phyloP scores from a whole-genome alignment of 2,888 invertebrate genomes.

The Caenorhabditis drosophilae region DNA sequence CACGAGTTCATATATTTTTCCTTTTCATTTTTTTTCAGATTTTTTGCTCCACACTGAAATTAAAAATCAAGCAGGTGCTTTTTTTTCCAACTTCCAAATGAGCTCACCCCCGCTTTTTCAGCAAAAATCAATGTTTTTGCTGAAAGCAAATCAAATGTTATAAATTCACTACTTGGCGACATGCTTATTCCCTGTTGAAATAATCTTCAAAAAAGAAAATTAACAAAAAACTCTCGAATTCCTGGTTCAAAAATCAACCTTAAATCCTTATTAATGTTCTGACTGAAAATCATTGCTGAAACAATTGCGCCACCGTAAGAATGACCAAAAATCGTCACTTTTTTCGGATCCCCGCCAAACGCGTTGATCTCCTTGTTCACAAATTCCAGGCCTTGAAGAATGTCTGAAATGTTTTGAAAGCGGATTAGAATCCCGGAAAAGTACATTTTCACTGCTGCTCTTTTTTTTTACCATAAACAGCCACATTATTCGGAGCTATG shows the following conservation, averaged over 20 bases:
- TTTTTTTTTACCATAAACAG: conserved; percentile 46
- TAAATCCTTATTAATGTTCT: conserved; percentile 15
- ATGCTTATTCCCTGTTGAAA: conserved; percentile 31
- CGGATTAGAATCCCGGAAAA: too few species aligned
- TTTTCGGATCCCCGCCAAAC: conserved; percentile 35
- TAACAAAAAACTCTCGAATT: background rate
- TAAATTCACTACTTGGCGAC: conserved; percentile 12
- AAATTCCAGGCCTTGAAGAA: conserved; percentile 27
- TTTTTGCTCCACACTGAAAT: too few species aligned
- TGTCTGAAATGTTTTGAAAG: conserved; percentile 20
- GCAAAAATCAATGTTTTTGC: conserved; percentile 14
- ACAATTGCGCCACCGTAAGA: conserved; percentile 33
- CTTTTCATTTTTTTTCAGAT: too few species aligned
- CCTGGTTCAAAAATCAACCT: conserved; percentile 3
- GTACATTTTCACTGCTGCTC: too few species aligned
- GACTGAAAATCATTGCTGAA: conserved; percentile 12
- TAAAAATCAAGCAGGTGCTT: too few species aligned
- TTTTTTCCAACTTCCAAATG: too few species aligned
- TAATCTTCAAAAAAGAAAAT: conserved; percentile 12
- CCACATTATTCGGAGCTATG: conserved; percentile 52
- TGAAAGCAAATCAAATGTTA: background rate
- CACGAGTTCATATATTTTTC: too few species aligned
- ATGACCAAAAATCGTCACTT: conserved; percentile 38
- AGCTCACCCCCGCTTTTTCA: background rate
- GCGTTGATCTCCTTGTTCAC: conserved; percentile 25